Conservation (phyloP, 2,113 vertebrate genomes). For the Poeciliopsis turrubarensis region DNA sequence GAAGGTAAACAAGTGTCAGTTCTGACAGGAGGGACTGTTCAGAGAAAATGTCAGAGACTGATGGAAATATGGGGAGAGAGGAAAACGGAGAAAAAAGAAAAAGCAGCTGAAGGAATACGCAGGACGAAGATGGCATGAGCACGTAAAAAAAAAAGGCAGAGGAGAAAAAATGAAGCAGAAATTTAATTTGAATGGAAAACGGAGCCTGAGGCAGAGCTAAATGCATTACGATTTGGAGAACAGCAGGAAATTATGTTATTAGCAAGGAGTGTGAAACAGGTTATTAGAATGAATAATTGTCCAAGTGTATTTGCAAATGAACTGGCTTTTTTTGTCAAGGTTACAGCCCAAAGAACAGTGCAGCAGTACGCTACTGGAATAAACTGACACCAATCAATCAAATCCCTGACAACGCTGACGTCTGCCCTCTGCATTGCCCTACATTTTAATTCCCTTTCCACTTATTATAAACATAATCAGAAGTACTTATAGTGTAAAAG, state of each 20-base stretch:
- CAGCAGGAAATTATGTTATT: conserved; percentile 57
- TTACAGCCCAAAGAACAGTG: conserved; percentile 3
- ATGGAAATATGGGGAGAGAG: neutral
- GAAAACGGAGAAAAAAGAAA: neutral
- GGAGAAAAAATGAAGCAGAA: conserved; percentile 46
- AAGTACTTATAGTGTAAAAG: too few species aligned
- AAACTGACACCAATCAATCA: neutral
- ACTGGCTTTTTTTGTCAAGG: conserved; percentile 44
- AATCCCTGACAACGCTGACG: too few species aligned
- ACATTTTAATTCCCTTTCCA: neutral
- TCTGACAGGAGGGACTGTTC: conserved; percentile 23
- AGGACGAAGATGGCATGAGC: neutral
- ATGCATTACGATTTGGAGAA: conserved; percentile 57
- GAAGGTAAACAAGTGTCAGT: conserved; percentile 25
- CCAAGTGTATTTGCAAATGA: conserved; percentile 33
- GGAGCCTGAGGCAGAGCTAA: conserved; percentile 52
- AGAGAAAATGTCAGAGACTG: conserved; percentile 6
- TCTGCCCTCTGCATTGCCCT: neutral
- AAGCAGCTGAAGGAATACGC: neutral
- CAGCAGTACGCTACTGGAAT: neutral
- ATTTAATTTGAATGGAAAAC: conserved; percentile 61
- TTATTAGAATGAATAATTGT: conserved; percentile 68
- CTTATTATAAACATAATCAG: neutral
- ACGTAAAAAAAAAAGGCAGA: neutral
- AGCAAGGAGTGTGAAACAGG: conserved; percentile 40